phyloP scores from a whole-genome alignment of 2,113 vertebrate genomes.

The Myanophis thanlyinensis region DNA sequence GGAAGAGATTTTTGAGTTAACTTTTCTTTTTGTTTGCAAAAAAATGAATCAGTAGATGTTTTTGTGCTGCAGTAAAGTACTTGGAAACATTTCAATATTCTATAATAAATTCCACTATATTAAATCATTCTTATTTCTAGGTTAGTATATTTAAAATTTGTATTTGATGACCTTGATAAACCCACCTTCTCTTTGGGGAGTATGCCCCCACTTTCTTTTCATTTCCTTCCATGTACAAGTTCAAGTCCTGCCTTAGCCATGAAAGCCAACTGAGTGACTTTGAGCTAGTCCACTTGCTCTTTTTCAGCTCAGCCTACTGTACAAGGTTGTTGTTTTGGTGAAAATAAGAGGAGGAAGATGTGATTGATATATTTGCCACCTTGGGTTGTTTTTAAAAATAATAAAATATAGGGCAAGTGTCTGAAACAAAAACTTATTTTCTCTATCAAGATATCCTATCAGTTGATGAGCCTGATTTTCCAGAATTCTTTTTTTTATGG shows the following conservation, averaged over 20 bases:
- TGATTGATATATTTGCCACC: neutral
- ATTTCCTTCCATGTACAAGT: neutral
- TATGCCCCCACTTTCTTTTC: neutral
- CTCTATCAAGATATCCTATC: neutral
- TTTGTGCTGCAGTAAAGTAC: neutral
- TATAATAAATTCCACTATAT: neutral
- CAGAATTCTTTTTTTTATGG: neutral
- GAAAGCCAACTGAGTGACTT: neutral
- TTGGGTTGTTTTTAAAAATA: neutral
- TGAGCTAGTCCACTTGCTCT: neutral
- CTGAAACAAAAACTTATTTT: neutral
- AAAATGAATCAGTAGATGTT: neutral
- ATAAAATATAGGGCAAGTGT: neutral
- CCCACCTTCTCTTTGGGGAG: neutral
- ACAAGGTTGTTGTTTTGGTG: neutral
- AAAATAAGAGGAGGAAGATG: neutral
- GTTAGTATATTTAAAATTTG: neutral
- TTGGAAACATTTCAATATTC: neutral
- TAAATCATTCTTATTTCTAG: neutral
- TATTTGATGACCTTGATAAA: neutral
- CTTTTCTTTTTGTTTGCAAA: neutral
- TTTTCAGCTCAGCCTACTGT: neutral
- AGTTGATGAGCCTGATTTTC: neutral
- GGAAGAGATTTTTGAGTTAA: neutral
- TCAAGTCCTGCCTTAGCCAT: neutral